These are phyloP conservation scores for Ifrita kowaldi DNA, from an alignment of 2,113 vertebrate species.

Conservation along the genomic window DNA sequence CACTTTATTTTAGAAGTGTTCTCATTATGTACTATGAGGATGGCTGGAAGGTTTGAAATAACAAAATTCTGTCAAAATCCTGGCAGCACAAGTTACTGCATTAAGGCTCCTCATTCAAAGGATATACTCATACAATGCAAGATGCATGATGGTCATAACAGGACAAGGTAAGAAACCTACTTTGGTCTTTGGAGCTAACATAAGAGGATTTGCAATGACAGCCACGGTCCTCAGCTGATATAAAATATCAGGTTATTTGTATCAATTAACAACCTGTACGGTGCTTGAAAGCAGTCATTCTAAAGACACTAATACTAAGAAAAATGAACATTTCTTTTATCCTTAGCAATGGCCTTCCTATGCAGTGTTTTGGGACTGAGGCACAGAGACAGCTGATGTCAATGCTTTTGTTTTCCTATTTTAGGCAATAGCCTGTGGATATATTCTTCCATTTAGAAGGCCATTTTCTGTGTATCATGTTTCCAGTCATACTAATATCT, in stretches of 20 bases:
- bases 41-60: neutral
- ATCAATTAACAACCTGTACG: neutral
- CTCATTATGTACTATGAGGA: accelerated
- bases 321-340: neutral
- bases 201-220: neutral
- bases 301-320: neutral
- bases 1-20: neutral
- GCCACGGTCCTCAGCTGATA: neutral
- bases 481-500: neutral
- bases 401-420: neutral
- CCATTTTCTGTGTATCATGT: neutral
- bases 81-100: neutral
- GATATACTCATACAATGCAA: neutral
- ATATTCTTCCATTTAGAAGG: neutral
- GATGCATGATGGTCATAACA: neutral
- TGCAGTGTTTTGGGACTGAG: neutral
- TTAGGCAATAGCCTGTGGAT: neutral
- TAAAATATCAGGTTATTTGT: neutral
- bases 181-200: neutral
- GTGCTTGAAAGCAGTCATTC: neutral
- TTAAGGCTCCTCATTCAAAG: neutral
- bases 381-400: neutral
- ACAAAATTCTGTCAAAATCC: neutral
- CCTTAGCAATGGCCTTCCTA: neutral
- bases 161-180: neutral